Evolutionary conservation across 1,140 invertebrate genomes (phyloP).

Genomic region (Chironomus tepperi): DNA sequence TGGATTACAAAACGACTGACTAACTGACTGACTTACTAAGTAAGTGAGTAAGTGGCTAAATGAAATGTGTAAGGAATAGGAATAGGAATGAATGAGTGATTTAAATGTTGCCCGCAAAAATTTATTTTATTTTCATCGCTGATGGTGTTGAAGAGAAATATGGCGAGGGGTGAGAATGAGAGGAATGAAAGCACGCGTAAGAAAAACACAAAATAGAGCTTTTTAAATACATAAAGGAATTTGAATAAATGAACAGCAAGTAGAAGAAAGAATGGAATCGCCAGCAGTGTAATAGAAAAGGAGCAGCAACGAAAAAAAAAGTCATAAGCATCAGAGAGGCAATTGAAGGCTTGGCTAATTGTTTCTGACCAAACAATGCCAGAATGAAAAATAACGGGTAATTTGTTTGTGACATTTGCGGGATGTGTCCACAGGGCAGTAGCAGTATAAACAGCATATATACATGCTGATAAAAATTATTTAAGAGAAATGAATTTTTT

Average conservation of each 20-base stretch:
- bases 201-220: background rate
- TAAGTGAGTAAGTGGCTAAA: no score
- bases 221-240: background rate
- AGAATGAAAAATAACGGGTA: background rate
- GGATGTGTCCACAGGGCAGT: background rate
- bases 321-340: constrained; percentile 4
- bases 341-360: constrained; percentile 1
- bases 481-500: background rate
- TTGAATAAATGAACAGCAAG: background rate
- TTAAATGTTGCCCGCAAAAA: background rate
- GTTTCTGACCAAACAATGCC: background rate
- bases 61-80: no score
- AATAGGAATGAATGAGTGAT: background rate
- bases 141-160: background rate
- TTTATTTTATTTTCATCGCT: constrained; percentile 2
- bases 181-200: background rate
- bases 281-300: background rate
- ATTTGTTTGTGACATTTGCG: constrained; percentile 22
- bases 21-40: background rate
- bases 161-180: background rate
- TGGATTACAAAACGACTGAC: background rate
- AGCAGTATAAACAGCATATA: background rate
- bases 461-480: background rate
- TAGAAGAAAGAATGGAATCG: background rate
- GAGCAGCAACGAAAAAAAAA: background rate